Conservation (phyloP, 2,888 invertebrate genomes). For the Drosophila kuntzei region DNA sequence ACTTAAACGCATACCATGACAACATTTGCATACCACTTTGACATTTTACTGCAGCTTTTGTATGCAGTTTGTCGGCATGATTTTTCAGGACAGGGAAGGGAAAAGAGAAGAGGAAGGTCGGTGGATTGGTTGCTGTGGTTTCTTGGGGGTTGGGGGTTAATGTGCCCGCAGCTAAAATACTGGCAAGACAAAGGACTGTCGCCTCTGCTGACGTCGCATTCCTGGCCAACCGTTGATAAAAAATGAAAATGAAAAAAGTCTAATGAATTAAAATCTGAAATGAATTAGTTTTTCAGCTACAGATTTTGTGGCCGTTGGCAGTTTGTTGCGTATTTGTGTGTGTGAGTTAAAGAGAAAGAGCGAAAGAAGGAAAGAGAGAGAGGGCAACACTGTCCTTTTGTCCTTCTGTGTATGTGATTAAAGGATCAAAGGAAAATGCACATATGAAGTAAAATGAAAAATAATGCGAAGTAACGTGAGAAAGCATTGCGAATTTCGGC, state of each 20-base stretch:
- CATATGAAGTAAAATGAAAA: slow-evolving; percentile 5
- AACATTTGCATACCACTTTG: slow-evolving; percentile 55
- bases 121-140: slow-evolving; percentile 3
- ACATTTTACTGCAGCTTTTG: slow-evolving; percentile 53
- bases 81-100: not conserved
- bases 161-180: slow-evolving; percentile 48
- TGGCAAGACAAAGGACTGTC: slow-evolving; percentile 42
- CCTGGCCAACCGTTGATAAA: slow-evolving; percentile 19
- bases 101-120: slow-evolving; percentile 3
- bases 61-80: slow-evolving; percentile 42
- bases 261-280: slow-evolving; percentile 66
- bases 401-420: slow-evolving; percentile 5
- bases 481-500: not conserved
- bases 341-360: not conserved
- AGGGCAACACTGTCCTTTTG: slow-evolving; percentile 8
- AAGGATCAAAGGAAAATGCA: slow-evolving; percentile 36
- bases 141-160: slow-evolving; percentile 23
- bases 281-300: slow-evolving; percentile 57
- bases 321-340: slow-evolving; percentile 14
- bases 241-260: slow-evolving; percentile 15
- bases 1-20: slow-evolving; percentile 12
- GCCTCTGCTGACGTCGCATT: slow-evolving; percentile 31
- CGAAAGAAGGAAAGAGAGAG: not conserved
- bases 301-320: slow-evolving; percentile 53
- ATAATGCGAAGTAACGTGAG: not conserved